A percentile compares a stretch with the other conserved stretches of the same genome.
Evolutionary conservation across 2,888 invertebrate genomes (phyloP).

Genomic region (Zygogramma bicolorata): DNA sequence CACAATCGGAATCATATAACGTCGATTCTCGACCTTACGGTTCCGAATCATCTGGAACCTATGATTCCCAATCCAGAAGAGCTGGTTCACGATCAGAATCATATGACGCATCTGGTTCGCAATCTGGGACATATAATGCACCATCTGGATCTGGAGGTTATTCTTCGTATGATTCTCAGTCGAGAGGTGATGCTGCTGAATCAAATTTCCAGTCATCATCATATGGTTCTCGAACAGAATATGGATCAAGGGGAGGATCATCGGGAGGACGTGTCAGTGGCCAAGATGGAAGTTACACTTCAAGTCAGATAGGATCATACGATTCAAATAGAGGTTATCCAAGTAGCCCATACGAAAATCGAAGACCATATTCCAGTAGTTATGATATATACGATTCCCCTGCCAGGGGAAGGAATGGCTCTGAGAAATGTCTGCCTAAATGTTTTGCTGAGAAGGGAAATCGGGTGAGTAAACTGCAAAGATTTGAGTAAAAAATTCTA

Average conservation of each 20-base stretch:
- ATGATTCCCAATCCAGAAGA: slow-evolving; percentile 8
- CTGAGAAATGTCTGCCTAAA: slow-evolving; percentile 83
- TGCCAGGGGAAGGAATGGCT: slow-evolving; percentile 67
- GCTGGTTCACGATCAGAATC: neutral
- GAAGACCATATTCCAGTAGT: slow-evolving; percentile 65
- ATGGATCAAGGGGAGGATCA: slow-evolving; percentile 58
- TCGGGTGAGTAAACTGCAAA: slow-evolving; percentile 68
- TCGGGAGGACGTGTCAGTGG: slow-evolving; percentile 6
- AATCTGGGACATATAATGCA: neutral
- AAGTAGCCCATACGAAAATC: slow-evolving; percentile 58
- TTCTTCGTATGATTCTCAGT: neutral
- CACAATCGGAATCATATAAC: slow-evolving; percentile 29
- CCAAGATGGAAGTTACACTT: slow-evolving; percentile 6
- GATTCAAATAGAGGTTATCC: slow-evolving; percentile 63
- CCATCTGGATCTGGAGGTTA: neutral
- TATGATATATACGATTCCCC: slow-evolving; percentile 68
- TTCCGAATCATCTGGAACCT: slow-evolving; percentile 7
- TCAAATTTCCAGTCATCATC: neutral
- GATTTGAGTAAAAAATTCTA: neutral
- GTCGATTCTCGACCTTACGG: slow-evolving; percentile 29
- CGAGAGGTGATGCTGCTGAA: neutral
- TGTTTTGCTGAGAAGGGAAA: slow-evolving; percentile 91
- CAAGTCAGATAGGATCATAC: neutral
- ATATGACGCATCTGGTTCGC: slow-evolving; percentile 14
- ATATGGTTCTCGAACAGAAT: slow-evolving; percentile 45